A percentile compares a stretch with the other conserved stretches of the same genome.
Evolutionary conservation across 2,888 invertebrate species (phyloP).

Genomic region (Anthophora plumipes): DNA sequence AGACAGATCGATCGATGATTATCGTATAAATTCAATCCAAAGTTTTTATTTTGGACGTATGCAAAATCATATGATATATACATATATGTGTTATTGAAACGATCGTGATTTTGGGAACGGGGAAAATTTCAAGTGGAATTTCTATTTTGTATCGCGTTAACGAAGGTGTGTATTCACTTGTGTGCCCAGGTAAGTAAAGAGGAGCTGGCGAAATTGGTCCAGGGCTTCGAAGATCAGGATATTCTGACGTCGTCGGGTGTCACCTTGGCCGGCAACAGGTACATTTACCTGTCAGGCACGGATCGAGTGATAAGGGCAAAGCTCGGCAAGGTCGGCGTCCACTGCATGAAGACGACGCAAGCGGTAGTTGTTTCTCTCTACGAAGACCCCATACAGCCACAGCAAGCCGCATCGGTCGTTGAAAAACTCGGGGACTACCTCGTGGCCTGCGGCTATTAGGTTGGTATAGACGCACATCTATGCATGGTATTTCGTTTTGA

Average conservation of each 20-base stretch:
- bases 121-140: too few relatives aligned
- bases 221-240: conserved; percentile 95
- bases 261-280: conserved; percentile 95
- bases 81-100: too few relatives aligned
- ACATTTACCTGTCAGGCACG: conserved; percentile 97
- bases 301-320: conserved; percentile 97
- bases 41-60: too few relatives aligned
- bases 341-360: conserved; percentile 98
- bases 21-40: too few relatives aligned
- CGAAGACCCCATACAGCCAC: conserved; percentile 98
- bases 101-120: too few relatives aligned
- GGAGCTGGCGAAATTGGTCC: conserved; percentile 94
- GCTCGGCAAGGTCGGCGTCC: conserved; percentile 96
- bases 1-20: not conserved
- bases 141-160: too few relatives aligned
- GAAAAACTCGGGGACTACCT: conserved; percentile 99
- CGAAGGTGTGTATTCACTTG: conserved; percentile 1
- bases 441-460: conserved; percentile 98
- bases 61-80: too few relatives aligned
- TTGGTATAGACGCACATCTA: conserved; percentile 67
- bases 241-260: conserved; percentile 95
- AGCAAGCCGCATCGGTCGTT: conserved; percentile 98
- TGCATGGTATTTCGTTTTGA: too few relatives aligned
- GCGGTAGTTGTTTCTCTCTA: conserved; percentile 97
- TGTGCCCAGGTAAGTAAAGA: conserved; percentile 91